Evolutionary conservation across 1,140 invertebrate genomes (phyloP).

Genomic region (Solenopsis invicta): DNA sequence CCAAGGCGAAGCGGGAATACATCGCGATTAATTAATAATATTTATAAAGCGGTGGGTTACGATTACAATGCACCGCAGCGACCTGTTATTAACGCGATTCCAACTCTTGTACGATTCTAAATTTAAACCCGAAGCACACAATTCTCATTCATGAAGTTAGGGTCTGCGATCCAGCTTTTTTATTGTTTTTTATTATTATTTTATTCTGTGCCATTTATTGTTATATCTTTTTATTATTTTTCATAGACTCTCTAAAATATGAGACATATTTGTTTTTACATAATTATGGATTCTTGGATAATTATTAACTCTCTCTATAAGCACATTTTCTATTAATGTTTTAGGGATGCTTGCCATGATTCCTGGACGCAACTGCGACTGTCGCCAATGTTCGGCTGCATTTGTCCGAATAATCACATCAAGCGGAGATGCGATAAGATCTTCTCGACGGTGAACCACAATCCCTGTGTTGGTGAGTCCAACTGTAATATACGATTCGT

Average conservation of each 20-base stretch:
- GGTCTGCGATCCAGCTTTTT: neutral
- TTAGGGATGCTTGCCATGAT: constrained; percentile 93
- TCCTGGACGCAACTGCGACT: constrained; percentile 93
- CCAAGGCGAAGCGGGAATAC: constrained; percentile 50
- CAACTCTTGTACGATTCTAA: neutral
- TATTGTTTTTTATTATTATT: neutral
- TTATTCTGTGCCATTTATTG: neutral
- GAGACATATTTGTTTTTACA: neutral
- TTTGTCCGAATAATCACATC: constrained; percentile 95
- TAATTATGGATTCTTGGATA: neutral
- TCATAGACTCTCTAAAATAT: neutral
- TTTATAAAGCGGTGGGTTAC: constrained; percentile 40
- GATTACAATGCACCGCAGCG: constrained; percentile 36
- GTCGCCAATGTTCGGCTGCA: constrained; percentile 96
- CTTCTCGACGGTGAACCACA: constrained; percentile 95
- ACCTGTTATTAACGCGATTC: constrained; percentile 29
- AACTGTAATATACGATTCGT: constrained; percentile 75
- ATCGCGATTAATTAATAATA: constrained; percentile 62
- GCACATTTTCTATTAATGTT: constrained; percentile 14
- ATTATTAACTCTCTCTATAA: neutral
- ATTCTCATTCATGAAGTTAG: constrained; percentile 17
- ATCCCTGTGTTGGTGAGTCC: constrained; percentile 95
- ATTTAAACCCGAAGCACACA: neutral
- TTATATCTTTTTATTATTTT: constrained; percentile 11
- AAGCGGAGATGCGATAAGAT: constrained; percentile 95